phyloP scores from a whole-genome alignment of 2,888 invertebrate genomes.

The Leptopilina syphax region DNA sequence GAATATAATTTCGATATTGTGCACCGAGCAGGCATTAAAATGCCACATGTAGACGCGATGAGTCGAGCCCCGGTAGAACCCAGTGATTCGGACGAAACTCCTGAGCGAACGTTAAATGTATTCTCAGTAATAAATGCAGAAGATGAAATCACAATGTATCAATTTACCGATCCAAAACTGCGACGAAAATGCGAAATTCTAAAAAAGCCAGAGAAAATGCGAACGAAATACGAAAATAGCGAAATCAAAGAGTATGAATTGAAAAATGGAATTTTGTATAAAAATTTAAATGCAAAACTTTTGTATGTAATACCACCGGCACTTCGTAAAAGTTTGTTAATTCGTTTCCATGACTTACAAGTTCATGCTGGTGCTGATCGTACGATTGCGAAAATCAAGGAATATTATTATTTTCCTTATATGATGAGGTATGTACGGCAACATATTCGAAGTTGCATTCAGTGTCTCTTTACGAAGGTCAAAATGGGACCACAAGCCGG shows the following conservation, averaged over 20 bases:
- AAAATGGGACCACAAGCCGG: not conserved
- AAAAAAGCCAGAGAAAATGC: not conserved
- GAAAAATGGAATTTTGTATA: not conserved
- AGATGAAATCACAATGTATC: not conserved
- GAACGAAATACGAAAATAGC: not conserved
- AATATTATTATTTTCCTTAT: constrained; percentile 32
- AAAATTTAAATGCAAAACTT: constrained; percentile 28
- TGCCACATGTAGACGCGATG: constrained; percentile 54
- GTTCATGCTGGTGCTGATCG: constrained; percentile 51
- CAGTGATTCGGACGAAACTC: no score
- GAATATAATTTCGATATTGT: constrained; percentile 49
- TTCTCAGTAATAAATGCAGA: not conserved
- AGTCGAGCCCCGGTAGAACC: constrained; percentile 45
- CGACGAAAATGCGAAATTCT: constrained; percentile 18
- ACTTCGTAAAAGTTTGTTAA: constrained; percentile 41
- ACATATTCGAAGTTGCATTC: not conserved
- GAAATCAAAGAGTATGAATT: constrained; percentile 29
- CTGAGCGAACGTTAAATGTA: not conserved
- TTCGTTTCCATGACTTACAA: constrained; percentile 43
- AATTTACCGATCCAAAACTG: constrained; percentile 20
- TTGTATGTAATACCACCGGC: constrained; percentile 40
- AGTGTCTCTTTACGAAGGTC: not conserved
- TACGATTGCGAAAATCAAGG: constrained; percentile 38
- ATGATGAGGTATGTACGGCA: not conserved
- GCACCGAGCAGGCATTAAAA: not conserved